Base-by-base conservation (phyloP, 2,797 vertebrate species). In the Acrossocheilus fasciatus region DNA sequence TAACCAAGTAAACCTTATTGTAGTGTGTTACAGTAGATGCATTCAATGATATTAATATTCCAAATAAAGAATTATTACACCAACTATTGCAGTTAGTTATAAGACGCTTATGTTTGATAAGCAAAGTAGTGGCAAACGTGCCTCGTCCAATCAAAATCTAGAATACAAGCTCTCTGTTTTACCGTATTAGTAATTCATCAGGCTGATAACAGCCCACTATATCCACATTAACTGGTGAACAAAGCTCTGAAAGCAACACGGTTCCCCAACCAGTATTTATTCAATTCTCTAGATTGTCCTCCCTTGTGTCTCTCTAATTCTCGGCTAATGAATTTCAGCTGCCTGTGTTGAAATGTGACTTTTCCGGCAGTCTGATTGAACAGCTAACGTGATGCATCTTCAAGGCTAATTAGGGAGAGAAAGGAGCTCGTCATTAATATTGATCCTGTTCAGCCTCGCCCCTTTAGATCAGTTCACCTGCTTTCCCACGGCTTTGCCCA, bases 381-480 rank as follows among this genome's bases (percentile, higher is more conserved):
- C 87, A 54, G 79, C 76, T 90, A 90, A 90, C 88, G 87, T 17
- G 72, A 86, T 78, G 87, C 80, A 43, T 89, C 86, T 91, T 86
- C 64, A 50, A 84, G 86, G 85, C 81, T 88, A 88, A 89, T 89
- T 91, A 88, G 74, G 77, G 72, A 86, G 41, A 81, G 83, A 89
- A 83, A 86, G 23, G 59, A 74, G 68, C 52, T 39, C 62, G 76
- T 59, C 88, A 91, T 90, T 91, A 89, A 91, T 90, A 92, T 91
- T 92, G 90, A 92, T 91, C 88, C 85, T n/a, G 83, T 78, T 87
- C 68, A n/a, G 74, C 68, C 43, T 82, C 47, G 17, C 86, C 79
- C 52, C 86, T 75, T 68, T 30, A 76, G 85, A 75, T 87, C 66
- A 66, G 82, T 79, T 89, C 79, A 87, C 86, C 87, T 90, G 84